A percentile compares a stretch with the other conserved stretches of the same genome.
Evolutionary conservation across 2,888 invertebrate genomes (phyloP).

Genomic region (Cyaniris semiargus): DNA sequence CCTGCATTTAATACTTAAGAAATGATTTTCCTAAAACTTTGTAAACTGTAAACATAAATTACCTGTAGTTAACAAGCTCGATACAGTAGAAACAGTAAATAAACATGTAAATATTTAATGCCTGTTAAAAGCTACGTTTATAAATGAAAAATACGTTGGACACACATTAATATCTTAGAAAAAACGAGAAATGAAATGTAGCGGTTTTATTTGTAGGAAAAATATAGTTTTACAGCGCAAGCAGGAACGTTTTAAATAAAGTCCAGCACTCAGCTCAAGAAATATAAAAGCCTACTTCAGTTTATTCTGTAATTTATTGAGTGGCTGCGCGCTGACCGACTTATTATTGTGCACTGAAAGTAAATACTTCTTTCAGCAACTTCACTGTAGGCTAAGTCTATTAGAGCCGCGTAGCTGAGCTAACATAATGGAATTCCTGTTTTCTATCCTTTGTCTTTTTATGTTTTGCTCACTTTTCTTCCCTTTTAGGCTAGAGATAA

Average conservation of each 20-base stretch:
- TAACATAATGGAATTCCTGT: background rate
- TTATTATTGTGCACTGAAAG: background rate
- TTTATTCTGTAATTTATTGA: slow-evolving; percentile 27
- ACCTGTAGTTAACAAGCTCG: too few species aligned
- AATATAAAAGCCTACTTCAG: slow-evolving; percentile 28
- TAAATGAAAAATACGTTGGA: background rate
- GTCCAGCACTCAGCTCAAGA: slow-evolving; percentile 23
- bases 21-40: too few species aligned
- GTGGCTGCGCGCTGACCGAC: slow-evolving; percentile 13
- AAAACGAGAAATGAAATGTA: background rate
- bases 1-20: too few species aligned
- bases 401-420: background rate
- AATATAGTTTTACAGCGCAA: background rate
- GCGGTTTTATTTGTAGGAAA: slow-evolving; percentile 1
- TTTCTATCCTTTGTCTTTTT: background rate
- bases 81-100: background rate
- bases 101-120: background rate
- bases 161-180: background rate
- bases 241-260: slow-evolving; percentile 29
- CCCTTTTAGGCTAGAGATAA: background rate
- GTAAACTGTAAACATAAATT: background rate
- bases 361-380: background rate
- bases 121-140: background rate
- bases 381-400: background rate
- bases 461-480: background rate